phyloP scores from a whole-genome alignment of 53 echinoderm and acorn worm genomes.

The Astropecten irregularis region DNA sequence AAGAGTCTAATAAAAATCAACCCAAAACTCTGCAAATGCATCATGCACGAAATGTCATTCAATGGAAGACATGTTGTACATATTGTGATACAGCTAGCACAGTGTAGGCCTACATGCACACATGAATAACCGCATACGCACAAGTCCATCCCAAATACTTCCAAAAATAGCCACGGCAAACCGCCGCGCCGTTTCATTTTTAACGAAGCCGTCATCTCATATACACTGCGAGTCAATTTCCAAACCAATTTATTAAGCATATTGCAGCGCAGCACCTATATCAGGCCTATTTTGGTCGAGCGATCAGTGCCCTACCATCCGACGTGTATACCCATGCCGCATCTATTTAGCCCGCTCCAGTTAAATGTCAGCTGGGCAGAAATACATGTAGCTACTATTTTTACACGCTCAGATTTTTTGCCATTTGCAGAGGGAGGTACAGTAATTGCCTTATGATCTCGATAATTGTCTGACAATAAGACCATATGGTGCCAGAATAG shows the following conservation, averaged over 20 bases:
- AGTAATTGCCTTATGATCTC: slow-evolving; percentile 20
- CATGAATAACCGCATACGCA: neutral
- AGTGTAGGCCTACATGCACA: no score
- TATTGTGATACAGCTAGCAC: no score
- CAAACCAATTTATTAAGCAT: slow-evolving; percentile 21
- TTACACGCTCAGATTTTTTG: no score
- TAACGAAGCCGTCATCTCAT: neutral
- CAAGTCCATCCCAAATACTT: neutral
- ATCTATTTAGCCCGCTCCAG: neutral
- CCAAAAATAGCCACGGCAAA: neutral
- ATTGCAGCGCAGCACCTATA: neutral
- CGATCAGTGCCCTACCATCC: no score
- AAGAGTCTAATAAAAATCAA: no score
- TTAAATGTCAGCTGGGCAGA: slow-evolving; percentile 37
- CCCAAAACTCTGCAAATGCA: no score
- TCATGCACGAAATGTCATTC: no score
- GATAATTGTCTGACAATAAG: slow-evolving; percentile 33
- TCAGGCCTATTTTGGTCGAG: neutral
- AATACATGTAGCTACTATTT: neutral
- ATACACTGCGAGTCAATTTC: slow-evolving; percentile 22
- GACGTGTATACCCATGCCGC: neutral
- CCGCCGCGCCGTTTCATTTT: neutral
- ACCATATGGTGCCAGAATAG: slow-evolving; percentile 32
- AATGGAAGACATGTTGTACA: no score
- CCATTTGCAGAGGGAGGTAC: slow-evolving; percentile 12